Conservation (phyloP, 2,888 invertebrate species). For the Rotaria socialis region DNA sequence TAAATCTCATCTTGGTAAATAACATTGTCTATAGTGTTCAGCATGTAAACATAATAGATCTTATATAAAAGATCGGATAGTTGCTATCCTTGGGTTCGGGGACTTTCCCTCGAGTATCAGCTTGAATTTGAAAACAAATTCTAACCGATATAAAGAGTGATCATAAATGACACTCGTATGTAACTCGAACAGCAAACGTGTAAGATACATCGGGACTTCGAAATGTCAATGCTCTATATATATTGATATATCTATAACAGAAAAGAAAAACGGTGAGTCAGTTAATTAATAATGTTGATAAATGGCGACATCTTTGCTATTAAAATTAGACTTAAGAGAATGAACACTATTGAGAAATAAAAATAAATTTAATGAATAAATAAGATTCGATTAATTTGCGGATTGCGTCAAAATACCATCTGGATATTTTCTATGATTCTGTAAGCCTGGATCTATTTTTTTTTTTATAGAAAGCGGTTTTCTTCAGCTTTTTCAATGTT, state of each 20-base stretch:
- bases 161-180: constrained; percentile 1
- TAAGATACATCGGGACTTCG: not conserved
- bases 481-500: not conserved
- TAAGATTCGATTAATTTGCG: not conserved
- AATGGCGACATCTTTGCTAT: not conserved
- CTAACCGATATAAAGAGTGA: not conserved
- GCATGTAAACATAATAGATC: constrained; percentile 18
- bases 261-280: constrained; percentile 14
- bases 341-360: not conserved
- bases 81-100: constrained; percentile 20
- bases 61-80: constrained; percentile 6
- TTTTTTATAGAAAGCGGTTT: not conserved
- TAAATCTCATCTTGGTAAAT: constrained; percentile 12
- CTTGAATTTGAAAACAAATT: not conserved
- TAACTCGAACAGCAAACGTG: constrained; percentile 32
- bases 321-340: too few species aligned
- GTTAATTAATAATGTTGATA: not conserved
- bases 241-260: not conserved
- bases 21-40: not conserved
- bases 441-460: not conserved
- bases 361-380: not conserved
- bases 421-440: not conserved
- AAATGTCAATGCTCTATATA: not conserved
- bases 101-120: constrained; percentile 24
- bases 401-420: not conserved